Conservation (phyloP, 2,113 vertebrate species). For the Octodon degus region DNA sequence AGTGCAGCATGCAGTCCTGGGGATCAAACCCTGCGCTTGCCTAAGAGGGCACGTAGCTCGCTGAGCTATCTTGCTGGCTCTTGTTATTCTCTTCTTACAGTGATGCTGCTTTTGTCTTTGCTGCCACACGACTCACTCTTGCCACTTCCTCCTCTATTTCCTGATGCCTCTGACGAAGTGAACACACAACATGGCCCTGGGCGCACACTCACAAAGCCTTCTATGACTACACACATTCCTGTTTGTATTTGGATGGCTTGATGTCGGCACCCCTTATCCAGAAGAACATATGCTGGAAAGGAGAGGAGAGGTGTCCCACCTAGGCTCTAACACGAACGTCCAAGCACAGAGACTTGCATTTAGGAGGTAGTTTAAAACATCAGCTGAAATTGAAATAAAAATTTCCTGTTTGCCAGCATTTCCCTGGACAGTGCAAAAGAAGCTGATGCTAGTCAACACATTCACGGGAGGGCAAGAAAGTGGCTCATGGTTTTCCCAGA, state of each 20-base stretch:
- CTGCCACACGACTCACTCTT: background rate
- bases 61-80: no score
- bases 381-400: slow-evolving; percentile 5
- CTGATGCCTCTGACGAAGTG: background rate
- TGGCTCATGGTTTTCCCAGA: background rate
- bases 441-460: background rate
- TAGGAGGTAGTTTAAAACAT: background rate
- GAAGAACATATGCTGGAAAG: background rate
- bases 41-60: no score
- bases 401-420: background rate
- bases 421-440: background rate
- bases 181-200: background rate
- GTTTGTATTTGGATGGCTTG: background rate
- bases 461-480: background rate
- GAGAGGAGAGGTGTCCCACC: background rate
- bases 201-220: background rate
- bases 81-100: background rate
- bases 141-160: background rate
- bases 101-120: background rate
- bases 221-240: background rate
- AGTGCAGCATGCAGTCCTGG: no score
- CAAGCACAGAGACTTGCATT: background rate
- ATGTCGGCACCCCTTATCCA: background rate
- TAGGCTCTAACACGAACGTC: background rate
- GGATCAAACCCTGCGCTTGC: no score